Conservation (phyloP, 1,140 invertebrate species). For the Brachionus asplanchnoidis region DNA sequence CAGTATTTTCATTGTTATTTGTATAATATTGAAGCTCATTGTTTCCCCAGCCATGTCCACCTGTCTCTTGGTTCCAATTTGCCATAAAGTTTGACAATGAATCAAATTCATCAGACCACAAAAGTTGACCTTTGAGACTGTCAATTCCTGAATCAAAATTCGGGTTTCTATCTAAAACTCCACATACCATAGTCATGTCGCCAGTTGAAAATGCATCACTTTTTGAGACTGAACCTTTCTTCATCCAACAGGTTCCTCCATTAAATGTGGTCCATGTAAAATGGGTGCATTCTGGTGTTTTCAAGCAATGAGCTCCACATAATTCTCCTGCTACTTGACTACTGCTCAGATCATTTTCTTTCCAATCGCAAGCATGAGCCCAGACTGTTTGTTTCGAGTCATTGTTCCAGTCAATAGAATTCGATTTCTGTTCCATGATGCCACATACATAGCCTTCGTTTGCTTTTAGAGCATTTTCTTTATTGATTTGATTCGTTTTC, state of each 20-base stretch:
- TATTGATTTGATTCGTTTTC: background rate
- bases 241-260: constrained; percentile 42
- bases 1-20: constrained; percentile 2
- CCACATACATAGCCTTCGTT: background rate
- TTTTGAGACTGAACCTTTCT: constrained; percentile 33
- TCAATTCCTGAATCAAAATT: background rate
- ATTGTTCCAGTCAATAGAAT: background rate
- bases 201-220: constrained; percentile 28
- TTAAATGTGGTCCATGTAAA: constrained; percentile 39
- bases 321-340: background rate
- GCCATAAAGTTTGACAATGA: background rate
- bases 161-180: background rate
- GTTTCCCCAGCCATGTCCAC: constrained; percentile 42
- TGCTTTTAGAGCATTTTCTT: background rate
- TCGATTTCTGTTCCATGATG: background rate
- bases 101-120: constrained; percentile 44
- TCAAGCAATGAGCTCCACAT: background rate
- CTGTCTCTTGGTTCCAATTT: constrained; percentile 43
- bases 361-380: constrained; percentile 1
- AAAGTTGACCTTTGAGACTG: constrained; percentile 24
- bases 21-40: constrained; percentile 42
- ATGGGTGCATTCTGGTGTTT: constrained; percentile 41
- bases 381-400: background rate
- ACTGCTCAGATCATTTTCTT: background rate
- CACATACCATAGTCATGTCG: constrained; percentile 40